Conservation (phyloP, 1,140 invertebrate species). For the Littorina saxatilis region DNA sequence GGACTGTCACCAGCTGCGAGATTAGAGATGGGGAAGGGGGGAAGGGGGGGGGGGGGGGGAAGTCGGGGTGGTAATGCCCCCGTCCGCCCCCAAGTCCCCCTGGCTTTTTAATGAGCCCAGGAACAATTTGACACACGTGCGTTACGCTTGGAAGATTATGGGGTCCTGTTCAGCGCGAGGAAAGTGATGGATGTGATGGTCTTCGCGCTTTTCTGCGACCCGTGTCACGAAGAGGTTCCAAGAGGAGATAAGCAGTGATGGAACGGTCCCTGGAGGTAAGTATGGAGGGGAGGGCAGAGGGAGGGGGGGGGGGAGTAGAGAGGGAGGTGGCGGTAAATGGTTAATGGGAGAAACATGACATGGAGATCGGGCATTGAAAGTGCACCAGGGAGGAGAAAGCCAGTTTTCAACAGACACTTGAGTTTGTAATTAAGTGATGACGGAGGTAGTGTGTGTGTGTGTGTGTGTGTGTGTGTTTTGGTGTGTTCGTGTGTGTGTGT, state of each 20-base stretch:
- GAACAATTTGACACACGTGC: slow-evolving; percentile 21
- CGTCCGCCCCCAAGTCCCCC: no score
- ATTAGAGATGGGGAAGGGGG: not conserved
- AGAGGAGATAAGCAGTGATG: slow-evolving; percentile 10
- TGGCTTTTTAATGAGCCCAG: slow-evolving; percentile 8
- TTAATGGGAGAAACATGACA: slow-evolving; percentile 2
- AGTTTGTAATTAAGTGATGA: not conserved
- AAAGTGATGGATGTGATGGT: not conserved
- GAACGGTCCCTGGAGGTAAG: not conserved
- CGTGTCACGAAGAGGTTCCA: not conserved
- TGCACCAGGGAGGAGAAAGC: not conserved
- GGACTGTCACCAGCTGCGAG: slow-evolving; percentile 22
- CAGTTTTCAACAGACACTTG: not conserved
- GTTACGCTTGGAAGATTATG: not conserved
- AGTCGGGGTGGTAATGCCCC: not conserved
- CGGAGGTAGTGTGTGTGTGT: not conserved
- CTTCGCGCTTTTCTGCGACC: not conserved
- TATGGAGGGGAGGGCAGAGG: not conserved
- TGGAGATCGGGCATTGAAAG: not conserved
- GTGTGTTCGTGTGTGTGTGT: not conserved
- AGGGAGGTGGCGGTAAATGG: not conserved
- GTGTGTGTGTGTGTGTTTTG: not conserved
- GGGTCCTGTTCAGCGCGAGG: not conserved
- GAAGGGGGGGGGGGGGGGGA: not conserved
- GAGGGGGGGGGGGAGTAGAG: not conserved